Percentiles rank a stretch among this genome's conserved stretches.
Conservation (phyloP, 2,797 vertebrate species). For the Linurgus olivaceus region DNA sequence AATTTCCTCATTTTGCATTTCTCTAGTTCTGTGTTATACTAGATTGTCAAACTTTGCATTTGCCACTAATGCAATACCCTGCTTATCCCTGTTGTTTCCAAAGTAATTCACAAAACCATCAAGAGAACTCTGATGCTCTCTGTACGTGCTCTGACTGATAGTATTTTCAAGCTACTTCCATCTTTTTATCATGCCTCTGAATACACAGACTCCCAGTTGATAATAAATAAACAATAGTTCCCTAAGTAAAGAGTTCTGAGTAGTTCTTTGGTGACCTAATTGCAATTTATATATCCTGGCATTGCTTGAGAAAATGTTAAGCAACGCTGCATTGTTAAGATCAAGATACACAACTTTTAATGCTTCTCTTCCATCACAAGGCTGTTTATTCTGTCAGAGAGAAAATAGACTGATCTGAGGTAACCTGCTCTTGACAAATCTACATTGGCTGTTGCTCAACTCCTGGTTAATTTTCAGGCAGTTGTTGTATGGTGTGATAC, state of each 20-base stretch:
- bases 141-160: neutral
- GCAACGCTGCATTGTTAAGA: neutral
- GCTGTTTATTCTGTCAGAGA: neutral
- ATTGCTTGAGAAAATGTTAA: neutral
- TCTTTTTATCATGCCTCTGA: neutral
- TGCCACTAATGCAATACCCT: neutral
- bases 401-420: neutral
- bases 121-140: neutral
- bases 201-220: neutral
- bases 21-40: neutral
- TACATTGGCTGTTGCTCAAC: neutral
- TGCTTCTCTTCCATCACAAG: neutral
- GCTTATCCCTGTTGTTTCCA: neutral
- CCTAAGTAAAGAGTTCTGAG: neutral
- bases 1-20: neutral
- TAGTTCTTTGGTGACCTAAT: neutral
- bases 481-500: neutral
- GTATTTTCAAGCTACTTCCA: neutral
- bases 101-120: neutral
- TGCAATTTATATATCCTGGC: neutral
- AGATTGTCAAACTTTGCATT: neutral
- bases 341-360: neutral
- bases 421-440: neutral
- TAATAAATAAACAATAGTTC: neutral
- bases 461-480: neutral